A percentile compares a stretch with the other conserved stretches of the same genome.
These are phyloP conservation scores for Frankliniella fusca DNA, from an alignment of 2,888 invertebrate species.

Conservation along the genomic window DNA sequence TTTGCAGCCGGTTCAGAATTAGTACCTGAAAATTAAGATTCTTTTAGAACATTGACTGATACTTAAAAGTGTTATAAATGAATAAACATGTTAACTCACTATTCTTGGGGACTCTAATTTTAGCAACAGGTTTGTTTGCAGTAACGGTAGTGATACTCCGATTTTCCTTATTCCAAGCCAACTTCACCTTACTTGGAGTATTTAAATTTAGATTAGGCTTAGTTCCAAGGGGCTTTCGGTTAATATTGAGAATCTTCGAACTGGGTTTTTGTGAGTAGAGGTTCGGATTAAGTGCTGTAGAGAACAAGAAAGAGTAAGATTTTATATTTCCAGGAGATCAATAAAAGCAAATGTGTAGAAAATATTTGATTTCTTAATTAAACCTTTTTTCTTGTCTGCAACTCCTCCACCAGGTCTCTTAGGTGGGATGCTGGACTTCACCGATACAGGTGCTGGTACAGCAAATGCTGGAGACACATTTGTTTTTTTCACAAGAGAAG, in stretches of 20 bases:
- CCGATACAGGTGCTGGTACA: neutral
- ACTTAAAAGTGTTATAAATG: neutral
- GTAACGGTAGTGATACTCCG: neutral
- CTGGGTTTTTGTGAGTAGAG: neutral
- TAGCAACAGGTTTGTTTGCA: neutral
- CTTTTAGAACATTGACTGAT: neutral
- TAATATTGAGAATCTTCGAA: neutral
- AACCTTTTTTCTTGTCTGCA: neutral
- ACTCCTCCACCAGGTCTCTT: neutral
- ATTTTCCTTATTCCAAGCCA: conserved; percentile 9
- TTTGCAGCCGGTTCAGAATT: neutral
- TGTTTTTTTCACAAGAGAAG: neutral
- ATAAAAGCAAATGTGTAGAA: neutral
- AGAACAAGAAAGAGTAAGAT: neutral
- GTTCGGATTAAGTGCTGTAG: neutral
- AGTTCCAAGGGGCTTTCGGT: neutral
- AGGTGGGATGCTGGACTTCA: neutral
- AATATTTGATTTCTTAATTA: neutral
- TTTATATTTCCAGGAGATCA: neutral
- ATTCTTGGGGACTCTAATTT: neutral
- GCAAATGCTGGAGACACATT: neutral
- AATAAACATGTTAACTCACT: neutral
- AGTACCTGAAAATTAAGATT: neutral
- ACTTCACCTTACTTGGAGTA: neutral
- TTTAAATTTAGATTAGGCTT: conserved; percentile 4